These are phyloP conservation scores for Lycaena phlaeas DNA, from an alignment of 2,888 invertebrate genomes.

Conservation along the genomic window DNA sequence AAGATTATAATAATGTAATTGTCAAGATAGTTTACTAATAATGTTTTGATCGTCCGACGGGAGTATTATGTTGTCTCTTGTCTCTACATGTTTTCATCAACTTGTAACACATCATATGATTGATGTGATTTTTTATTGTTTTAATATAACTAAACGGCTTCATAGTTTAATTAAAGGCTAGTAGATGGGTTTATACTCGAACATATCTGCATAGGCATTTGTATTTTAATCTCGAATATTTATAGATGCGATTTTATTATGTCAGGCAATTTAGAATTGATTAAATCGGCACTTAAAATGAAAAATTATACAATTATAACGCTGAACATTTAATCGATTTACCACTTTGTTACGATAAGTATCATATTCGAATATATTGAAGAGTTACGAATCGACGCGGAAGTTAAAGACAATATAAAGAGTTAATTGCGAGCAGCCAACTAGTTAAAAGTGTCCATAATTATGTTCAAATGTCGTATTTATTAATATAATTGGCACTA, in stretches of 20 bases:
- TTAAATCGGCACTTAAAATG: conserved; percentile 31
- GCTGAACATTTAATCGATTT: not conserved
- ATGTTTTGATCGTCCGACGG: too few relatives aligned
- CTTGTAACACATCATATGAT: not conserved
- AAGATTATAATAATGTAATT: too few relatives aligned
- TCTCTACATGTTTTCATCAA: not conserved
- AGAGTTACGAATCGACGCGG: not conserved
- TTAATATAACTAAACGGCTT: conserved; percentile 17
- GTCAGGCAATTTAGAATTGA: conserved; percentile 31
- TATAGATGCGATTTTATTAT: conserved; percentile 38
- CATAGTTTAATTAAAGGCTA: conserved; percentile 56
- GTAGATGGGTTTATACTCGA: conserved; percentile 26
- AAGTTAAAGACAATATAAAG: too few relatives aligned
- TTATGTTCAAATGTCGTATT: conserved; percentile 25
- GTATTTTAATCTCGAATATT: conserved; percentile 50
- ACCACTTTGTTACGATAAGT: not conserved
- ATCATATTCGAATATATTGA: not conserved
- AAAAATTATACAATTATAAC: conserved; percentile 25
- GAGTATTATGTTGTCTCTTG: too few relatives aligned
- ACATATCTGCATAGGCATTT: conserved; percentile 38
- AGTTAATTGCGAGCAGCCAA: too few relatives aligned
- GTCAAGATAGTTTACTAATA: too few relatives aligned
- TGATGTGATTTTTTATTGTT: conserved; percentile 15
- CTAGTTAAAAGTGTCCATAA: too few relatives aligned
- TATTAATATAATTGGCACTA: conserved; percentile 35